Base-by-base conservation (phyloP, 2,888 invertebrate genomes). In the Lasioglossum calceatum region DNA sequence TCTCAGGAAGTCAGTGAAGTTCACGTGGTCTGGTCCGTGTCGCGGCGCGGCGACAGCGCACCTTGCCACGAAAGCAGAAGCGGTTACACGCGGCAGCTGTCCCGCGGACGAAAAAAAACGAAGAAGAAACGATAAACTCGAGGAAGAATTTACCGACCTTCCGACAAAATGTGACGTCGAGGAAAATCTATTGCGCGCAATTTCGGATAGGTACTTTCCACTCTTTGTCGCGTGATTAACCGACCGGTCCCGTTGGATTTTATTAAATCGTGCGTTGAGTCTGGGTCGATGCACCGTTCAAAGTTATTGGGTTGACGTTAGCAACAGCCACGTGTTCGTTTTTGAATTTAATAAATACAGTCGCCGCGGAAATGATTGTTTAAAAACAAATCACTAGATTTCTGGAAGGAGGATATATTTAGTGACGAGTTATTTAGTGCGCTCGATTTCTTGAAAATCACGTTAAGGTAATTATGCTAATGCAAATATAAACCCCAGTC, bases 1-100 rank as follows among this genome's bases (percentile, higher is more conserved):
- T 80, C 39, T 50, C 80, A 70, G 75, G 50, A 80, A 75, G 54
- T 54, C 75, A n/a, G 50, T 8, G 50, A 32, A 47, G 79, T 64
- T 32, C 72, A 74, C 79, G 61, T 50, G 75, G 74, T 54, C 64
- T 42, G 39, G 74, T n/a, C 14, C 42, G 42, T 50, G 74, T 74
- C 74, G 39, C 50, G 39, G 27, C 74, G 39, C 50, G 39, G 27
- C 64, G 47, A 67, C 73, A 64, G 23, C 19, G 39, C 54, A 58
- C 42, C 72, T 61, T 42, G 32, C 32, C 61, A 67, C 42, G 54
- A 54, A 75, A 80, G 42, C 67, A 75, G 42, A 54, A 67, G 74
- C 50, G 74, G 58, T 27, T 50, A 79, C 79, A 73, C 44, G 23
- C 50, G 75, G 61, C 27, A 64, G 67, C 77, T 76, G 36, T 74